Conservation (phyloP, 1,140 invertebrate species). For the Drosophila pseudoobscura region DNA sequence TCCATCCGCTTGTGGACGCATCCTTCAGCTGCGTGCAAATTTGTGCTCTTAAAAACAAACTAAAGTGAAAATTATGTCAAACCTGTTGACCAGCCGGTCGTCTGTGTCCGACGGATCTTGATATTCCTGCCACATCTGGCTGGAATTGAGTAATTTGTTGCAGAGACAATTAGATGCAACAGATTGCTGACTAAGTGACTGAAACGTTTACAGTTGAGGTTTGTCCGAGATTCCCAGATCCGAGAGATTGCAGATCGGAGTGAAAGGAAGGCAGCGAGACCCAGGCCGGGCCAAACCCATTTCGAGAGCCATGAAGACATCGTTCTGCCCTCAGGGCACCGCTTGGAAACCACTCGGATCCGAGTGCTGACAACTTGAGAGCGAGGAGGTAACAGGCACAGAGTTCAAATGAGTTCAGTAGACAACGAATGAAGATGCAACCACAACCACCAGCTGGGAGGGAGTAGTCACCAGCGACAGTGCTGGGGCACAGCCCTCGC, state of each 20-base stretch:
- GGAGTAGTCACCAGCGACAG: no score
- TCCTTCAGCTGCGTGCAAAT: slow-evolving; percentile 68
- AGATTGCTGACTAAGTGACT: slow-evolving; percentile 80
- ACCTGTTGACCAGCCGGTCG: slow-evolving; percentile 60
- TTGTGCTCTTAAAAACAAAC: slow-evolving; percentile 78
- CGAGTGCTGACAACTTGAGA: slow-evolving; percentile 22
- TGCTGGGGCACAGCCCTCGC: slow-evolving; percentile 24
- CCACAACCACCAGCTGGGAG: slow-evolving; percentile 1
- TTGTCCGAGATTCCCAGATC: not conserved
- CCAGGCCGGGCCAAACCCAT: not conserved
- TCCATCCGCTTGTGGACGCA: not conserved
- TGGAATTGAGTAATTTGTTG: slow-evolving; percentile 80
- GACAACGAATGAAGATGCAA: slow-evolving; percentile 37
- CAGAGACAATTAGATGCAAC: slow-evolving; percentile 79
- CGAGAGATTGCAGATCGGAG: no score
- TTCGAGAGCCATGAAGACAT: slow-evolving; percentile 39
- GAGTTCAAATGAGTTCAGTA: slow-evolving; percentile 62
- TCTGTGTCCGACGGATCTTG: slow-evolving; percentile 34
- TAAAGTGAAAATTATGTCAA: slow-evolving; percentile 80
- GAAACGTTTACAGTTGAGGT: slow-evolving; percentile 62
- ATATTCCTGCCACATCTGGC: slow-evolving; percentile 29
- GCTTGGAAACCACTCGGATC: slow-evolving; percentile 30
- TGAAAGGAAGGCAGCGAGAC: slow-evolving; percentile 28
- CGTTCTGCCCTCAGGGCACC: slow-evolving; percentile 10
- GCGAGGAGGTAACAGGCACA: no score